A percentile compares a stretch with the other conserved stretches of the same genome.
These are phyloP conservation scores for Tadarida brasiliensis DNA, from an alignment of 2,797 vertebrate genomes.

Conservation along the genomic window DNA sequence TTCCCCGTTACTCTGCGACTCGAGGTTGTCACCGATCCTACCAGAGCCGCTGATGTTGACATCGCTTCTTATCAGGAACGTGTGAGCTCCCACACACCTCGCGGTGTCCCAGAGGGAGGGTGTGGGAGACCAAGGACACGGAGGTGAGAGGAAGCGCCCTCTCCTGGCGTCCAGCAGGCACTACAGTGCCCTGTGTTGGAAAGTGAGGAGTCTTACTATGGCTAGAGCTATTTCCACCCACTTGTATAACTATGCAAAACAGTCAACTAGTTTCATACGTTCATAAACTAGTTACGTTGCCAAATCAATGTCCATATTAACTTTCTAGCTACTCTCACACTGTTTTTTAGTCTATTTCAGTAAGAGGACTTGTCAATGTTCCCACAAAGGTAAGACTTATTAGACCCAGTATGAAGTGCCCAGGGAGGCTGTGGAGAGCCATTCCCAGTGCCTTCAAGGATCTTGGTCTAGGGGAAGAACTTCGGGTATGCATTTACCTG, in stretches of 20 bases:
- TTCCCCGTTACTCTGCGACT: too few relatives aligned
- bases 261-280: neutral
- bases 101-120: too few relatives aligned
- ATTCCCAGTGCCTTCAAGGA: neutral
- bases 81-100: too few relatives aligned
- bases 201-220: neutral
- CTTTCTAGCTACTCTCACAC: neutral
- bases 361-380: neutral
- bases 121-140: too few relatives aligned
- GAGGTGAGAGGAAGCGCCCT: too few relatives aligned
- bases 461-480: neutral
- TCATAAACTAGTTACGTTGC: neutral
- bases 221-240: neutral
- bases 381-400: neutral
- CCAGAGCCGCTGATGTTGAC: too few relatives aligned
- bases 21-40: too few relatives aligned
- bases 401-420: neutral
- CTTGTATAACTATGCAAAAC: neutral
- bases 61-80: too few relatives aligned
- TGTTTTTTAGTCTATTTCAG: neutral
- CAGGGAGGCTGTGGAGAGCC: neutral
- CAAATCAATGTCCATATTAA: neutral
- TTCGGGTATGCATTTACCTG: neutral
- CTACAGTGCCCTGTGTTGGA: too few relatives aligned
- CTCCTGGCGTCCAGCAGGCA: too few relatives aligned